A percentile compares a stretch with the other conserved stretches of the same genome.
Conservation (phyloP, 2,888 invertebrate species). For the Dynastes grantii region DNA sequence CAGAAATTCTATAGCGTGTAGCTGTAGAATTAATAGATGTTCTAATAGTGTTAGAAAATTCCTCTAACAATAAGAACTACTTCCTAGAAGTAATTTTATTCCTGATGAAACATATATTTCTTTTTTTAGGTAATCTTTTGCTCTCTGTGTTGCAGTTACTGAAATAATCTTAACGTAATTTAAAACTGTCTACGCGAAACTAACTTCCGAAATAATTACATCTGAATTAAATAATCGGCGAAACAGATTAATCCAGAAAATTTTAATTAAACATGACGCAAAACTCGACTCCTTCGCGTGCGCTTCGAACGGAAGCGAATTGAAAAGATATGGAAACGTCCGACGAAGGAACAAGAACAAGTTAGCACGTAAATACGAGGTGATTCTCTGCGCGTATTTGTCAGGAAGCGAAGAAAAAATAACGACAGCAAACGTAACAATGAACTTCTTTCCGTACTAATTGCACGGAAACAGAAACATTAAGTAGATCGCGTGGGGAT, state of each 20-base stretch:
- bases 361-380: neutral
- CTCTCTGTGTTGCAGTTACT: neutral
- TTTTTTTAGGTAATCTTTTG: neutral
- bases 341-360: slow-evolving; percentile 14
- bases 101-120: neutral
- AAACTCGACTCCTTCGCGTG: neutral
- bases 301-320: slow-evolving; percentile 11
- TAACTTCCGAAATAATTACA: slow-evolving; percentile 37
- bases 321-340: neutral
- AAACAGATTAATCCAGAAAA: slow-evolving; percentile 39
- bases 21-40: too few species aligned
- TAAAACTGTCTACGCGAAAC: slow-evolving; percentile 21
- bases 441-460: slow-evolving; percentile 9
- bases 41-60: too few species aligned
- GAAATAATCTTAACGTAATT: slow-evolving; percentile 16
- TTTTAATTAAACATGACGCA: slow-evolving; percentile 38
- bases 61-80: too few species aligned
- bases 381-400: neutral
- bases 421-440: neutral
- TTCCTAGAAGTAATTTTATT: too few species aligned
- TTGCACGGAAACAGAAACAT: slow-evolving; percentile 27
- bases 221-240: slow-evolving; percentile 34
- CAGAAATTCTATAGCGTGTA: too few species aligned
- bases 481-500: neutral
- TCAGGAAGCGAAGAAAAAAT: neutral